phyloP scores from a whole-genome alignment of 2,888 invertebrate genomes.

The Stenurella melanura region DNA sequence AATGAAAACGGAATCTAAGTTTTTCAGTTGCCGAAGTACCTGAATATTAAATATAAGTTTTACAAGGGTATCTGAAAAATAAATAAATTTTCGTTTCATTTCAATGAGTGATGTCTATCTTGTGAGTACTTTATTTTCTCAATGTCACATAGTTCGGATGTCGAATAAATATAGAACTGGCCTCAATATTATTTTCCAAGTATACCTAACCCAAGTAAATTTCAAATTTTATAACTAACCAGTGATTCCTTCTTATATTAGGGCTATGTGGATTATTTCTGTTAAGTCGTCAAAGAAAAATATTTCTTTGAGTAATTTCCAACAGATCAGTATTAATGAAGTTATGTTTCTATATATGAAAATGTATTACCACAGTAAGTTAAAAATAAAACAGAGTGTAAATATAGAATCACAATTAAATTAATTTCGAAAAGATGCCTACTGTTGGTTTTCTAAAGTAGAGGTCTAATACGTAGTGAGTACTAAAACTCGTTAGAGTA shows the following conservation, averaged over 20 bases:
- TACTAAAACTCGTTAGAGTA: conserved; percentile 5
- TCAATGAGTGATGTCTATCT: too few species aligned
- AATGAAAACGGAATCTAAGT: too few species aligned
- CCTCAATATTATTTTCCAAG: too few species aligned
- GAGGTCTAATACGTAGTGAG: not conserved
- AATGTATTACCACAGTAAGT: not conserved
- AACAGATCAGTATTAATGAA: conserved; percentile 1
- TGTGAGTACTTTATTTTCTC: too few species aligned
- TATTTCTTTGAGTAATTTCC: not conserved
- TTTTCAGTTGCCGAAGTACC: too few species aligned
- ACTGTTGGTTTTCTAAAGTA: conserved; percentile 5
- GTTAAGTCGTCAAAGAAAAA: not conserved
- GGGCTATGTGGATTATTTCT: not conserved
- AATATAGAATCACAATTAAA: conserved; percentile 12
- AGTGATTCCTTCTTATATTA: not conserved
- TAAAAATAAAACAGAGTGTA: not conserved
- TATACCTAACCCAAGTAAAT: not conserved
- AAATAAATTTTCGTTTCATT: too few species aligned
- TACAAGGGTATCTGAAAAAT: too few species aligned
- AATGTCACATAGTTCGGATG: too few species aligned
- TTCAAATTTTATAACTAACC: not conserved
- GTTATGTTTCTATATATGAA: conserved; percentile 5
- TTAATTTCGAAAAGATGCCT: not conserved
- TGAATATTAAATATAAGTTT: too few species aligned
- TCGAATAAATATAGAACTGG: too few species aligned